Conservation (phyloP, 2,888 invertebrate genomes). For the Ethmia dodecea region DNA sequence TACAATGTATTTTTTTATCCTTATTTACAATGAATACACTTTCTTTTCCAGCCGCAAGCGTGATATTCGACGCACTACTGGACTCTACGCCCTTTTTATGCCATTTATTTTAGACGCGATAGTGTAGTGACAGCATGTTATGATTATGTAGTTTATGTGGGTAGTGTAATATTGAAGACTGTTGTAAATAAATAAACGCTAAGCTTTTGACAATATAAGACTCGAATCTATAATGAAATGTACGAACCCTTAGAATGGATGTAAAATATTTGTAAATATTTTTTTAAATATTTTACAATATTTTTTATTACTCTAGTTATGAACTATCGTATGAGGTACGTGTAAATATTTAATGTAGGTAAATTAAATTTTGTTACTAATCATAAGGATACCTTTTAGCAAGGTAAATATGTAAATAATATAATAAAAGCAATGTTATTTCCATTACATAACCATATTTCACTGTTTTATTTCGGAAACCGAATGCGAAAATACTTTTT, state of each 20-base stretch:
- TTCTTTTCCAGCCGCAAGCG: slow-evolving; percentile 13
- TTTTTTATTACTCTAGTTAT: slow-evolving; percentile 5
- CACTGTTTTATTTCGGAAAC: no score
- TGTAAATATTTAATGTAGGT: slow-evolving; percentile 18
- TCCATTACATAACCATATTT: no score
- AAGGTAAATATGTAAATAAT: slow-evolving; percentile 47
- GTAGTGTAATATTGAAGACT: slow-evolving; percentile 25
- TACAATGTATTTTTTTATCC: no score
- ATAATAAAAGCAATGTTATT: slow-evolving; percentile 34
- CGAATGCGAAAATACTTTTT: no score
- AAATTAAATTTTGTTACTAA: slow-evolving; percentile 45
- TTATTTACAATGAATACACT: neutral
- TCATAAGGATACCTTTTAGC: slow-evolving; percentile 45
- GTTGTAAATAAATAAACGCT: no score
- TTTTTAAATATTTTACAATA: slow-evolving; percentile 1
- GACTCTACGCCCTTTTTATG: neutral
- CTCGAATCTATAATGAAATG: slow-evolving; percentile 13
- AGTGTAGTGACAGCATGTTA: slow-evolving; percentile 2
- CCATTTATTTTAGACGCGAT: slow-evolving; percentile 2
- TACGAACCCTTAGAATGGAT: slow-evolving; percentile 5
- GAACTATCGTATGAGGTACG: neutral
- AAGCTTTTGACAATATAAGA: no score
- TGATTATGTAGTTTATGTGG: neutral
- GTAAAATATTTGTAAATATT: slow-evolving; percentile 9
- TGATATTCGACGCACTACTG: slow-evolving; percentile 2